These are phyloP conservation scores for Phrixothrix hirtus DNA, from an alignment of 2,888 invertebrate species.

Conservation along the genomic window DNA sequence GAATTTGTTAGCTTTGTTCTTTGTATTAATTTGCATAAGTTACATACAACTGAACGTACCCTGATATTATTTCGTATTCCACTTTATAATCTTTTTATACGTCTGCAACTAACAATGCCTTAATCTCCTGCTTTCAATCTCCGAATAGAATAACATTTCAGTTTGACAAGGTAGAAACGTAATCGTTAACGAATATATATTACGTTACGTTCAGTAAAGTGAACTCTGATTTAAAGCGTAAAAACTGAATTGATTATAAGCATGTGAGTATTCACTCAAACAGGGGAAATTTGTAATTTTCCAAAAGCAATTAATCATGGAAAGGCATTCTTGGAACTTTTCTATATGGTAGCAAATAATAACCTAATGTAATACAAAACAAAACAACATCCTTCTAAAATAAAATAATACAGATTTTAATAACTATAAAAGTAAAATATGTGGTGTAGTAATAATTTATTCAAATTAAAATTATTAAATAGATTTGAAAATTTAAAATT, in stretches of 20 bases:
- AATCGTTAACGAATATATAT: constrained; percentile 18
- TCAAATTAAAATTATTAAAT: too few relatives aligned
- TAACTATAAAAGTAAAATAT: too few relatives aligned
- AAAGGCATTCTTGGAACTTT: background rate
- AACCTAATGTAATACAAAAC: too few relatives aligned
- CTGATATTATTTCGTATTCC: constrained; percentile 12
- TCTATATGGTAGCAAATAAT: too few relatives aligned
- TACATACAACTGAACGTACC: constrained; percentile 11
- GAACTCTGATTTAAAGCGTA: constrained; percentile 5
- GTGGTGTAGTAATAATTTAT: too few relatives aligned
- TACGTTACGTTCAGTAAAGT: constrained; percentile 9
- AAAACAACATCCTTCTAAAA: too few relatives aligned
- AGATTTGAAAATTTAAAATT: too few relatives aligned
- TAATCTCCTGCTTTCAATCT: constrained; percentile 15
- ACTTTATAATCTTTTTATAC: constrained; percentile 18
- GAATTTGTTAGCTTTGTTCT: constrained; percentile 32
- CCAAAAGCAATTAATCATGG: constrained; percentile 5
- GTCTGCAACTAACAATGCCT: constrained; percentile 7
- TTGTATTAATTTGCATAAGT: constrained; percentile 30
- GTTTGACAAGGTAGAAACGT: constrained; percentile 16
- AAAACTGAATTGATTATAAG: constrained; percentile 18
- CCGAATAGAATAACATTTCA: constrained; percentile 6
- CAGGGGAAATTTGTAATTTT: constrained; percentile 10
- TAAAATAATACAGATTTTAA: too few relatives aligned
- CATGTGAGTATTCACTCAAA: constrained; percentile 5